Conservation (phyloP, 2,888 invertebrate genomes). For the Nemoura dubitans region DNA sequence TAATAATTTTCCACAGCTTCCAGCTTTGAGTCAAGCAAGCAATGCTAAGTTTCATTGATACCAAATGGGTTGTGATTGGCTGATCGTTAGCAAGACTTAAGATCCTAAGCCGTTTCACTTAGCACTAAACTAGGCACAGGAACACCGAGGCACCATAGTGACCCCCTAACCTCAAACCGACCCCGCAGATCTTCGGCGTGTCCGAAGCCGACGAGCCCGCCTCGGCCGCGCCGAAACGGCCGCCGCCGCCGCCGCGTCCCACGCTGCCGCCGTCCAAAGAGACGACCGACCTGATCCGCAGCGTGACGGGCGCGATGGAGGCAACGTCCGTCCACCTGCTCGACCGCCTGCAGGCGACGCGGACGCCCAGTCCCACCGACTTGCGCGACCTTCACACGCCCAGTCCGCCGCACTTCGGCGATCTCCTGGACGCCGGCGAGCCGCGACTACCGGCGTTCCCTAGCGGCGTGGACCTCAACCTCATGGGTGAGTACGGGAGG, state of each 20-base stretch:
- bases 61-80: no score
- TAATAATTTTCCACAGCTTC: no score
- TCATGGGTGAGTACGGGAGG: conserved; percentile 42
- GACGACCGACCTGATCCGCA: conserved; percentile 85
- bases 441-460: conserved; percentile 35
- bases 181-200: conserved; percentile 35
- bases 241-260: conserved; percentile 27
- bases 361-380: conserved; percentile 87
- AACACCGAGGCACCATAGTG: no score
- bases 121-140: no score
- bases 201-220: conserved; percentile 9
- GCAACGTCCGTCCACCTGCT: conserved; percentile 85
- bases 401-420: conserved; percentile 69
- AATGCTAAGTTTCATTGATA: no score
- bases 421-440: conserved; percentile 43
- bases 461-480: conserved; percentile 35
- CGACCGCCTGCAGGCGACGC: conserved; percentile 83
- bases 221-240: background rate
- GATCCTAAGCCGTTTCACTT: no score
- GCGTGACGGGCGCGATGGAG: conserved; percentile 89
- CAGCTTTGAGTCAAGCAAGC: no score
- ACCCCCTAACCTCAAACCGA: no score
- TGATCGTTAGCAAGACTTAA: no score
- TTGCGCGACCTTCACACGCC: conserved; percentile 84
- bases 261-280: conserved; percentile 69